phyloP scores from a whole-genome alignment of 2,888 invertebrate genomes.

The Thera britannica region DNA sequence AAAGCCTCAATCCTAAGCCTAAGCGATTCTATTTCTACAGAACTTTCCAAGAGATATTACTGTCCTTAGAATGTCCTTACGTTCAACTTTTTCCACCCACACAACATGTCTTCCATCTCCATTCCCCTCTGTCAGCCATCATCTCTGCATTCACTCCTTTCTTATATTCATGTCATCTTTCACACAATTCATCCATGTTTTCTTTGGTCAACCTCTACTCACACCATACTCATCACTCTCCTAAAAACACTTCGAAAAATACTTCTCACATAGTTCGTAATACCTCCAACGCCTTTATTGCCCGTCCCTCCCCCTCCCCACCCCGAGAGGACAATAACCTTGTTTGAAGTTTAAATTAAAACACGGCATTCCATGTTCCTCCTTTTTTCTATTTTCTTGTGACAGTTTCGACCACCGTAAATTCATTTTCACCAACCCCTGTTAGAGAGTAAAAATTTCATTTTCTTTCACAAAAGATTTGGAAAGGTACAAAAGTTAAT shows the following conservation, averaged over 20 bases:
- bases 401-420: conserved; percentile 33
- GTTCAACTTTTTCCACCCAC: no score
- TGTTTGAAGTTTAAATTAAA: conserved; percentile 46
- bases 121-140: no score
- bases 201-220: no score
- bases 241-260: conserved; percentile 18
- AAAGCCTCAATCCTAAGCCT: no score
- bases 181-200: no score
- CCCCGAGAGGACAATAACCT: conserved; percentile 42
- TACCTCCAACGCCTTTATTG: conserved; percentile 34
- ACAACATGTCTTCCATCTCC: no score
- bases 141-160: no score
- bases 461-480: conserved; percentile 31
- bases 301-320: conserved; percentile 21
- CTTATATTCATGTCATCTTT: no score
- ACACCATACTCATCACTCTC: no score
- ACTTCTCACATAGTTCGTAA: conserved; percentile 29
- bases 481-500: conserved; percentile 33
- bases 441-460: conserved; percentile 34
- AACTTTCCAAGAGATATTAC: no score
- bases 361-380: conserved; percentile 38
- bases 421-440: conserved; percentile 35
- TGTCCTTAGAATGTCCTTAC: no score
- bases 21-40: no score
- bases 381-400: conserved; percentile 39